These are phyloP conservation scores for Hystrix brachyura DNA, from an alignment of 2,113 vertebrate genomes.

Conservation along the genomic window DNA sequence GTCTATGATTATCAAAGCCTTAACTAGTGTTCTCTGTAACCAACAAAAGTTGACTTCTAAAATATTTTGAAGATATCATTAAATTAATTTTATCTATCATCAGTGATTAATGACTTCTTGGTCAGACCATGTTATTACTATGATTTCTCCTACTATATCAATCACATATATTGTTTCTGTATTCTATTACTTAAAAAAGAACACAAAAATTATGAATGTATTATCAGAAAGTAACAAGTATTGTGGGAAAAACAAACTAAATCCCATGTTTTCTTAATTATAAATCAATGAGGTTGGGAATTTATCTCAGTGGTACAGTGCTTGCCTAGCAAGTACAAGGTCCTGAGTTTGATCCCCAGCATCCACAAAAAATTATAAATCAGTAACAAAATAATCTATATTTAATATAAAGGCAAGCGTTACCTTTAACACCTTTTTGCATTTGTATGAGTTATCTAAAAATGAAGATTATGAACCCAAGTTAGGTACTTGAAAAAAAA, in stretches of 20 bases:
- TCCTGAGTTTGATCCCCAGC: too few relatives aligned
- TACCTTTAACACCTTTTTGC: background rate
- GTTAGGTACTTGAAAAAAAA: background rate
- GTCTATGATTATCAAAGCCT: background rate
- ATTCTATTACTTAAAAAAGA: background rate
- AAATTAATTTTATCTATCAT: background rate
- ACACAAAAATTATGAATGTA: background rate
- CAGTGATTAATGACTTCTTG: background rate
- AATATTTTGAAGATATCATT: background rate
- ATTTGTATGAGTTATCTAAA: background rate
- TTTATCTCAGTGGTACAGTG: too few relatives aligned
- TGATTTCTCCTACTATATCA: background rate
- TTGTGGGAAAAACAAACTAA: background rate
- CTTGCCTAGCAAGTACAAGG: too few relatives aligned
- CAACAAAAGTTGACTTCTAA: background rate
- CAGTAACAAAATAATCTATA: background rate
- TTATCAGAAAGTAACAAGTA: background rate
- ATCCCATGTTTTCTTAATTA: background rate
- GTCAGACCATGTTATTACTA: background rate
- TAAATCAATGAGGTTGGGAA: background rate
- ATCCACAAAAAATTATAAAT: background rate
- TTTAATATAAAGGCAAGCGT: background rate
- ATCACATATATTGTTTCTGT: background rate
- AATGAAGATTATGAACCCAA: background rate
- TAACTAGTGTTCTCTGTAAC: background rate